Evolutionary conservation across 2,888 invertebrate species (phyloP), one percentile per base, ranked within the genome.

Genomic region (Pandemis cinnamomeana): DNA sequence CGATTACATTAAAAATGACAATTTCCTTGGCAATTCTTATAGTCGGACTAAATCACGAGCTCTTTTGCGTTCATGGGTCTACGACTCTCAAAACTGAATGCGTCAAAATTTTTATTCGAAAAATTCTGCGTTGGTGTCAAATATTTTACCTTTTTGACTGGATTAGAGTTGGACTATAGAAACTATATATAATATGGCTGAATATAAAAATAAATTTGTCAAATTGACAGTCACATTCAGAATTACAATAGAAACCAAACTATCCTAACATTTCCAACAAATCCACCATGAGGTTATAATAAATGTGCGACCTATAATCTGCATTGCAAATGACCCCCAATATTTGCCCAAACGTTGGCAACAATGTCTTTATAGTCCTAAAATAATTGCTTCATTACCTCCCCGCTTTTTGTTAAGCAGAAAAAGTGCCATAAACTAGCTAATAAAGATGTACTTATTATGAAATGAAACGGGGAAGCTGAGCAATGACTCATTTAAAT

Each of bases 321-420:
- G 8, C 55, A 55, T 20, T 75, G 71, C 72, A 75, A 76, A 75
- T 71, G 73, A 42, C 55, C 55, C 46, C 66, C 76, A 78, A 78
- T 77, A 75, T 79, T 79, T 78, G 78, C 75, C 71, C 76, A 68
- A 77, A 76, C 71, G 72, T 76, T 71, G 60, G 72, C 73, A 15
- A 71, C 64, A 20, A 62, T 62, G 62, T 51, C 48, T 71, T 61
- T 71, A 71, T 44, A 42, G 20, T 51, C 27, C 36, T 13, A 10
- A 15, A 53, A 62, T 41, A 42, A 42, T 62, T 62, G 62, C 41
- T 62, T 62, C 6, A 58, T 58, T 48, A 11, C 11, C 15, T 64
- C 55, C 42, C 53, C 7, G n/a, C 41, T 5, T 8, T 71, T 71
- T 55, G 46, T 55, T 71, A 58, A 64, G 27, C 58, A 58, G 20